Evolutionary conservation across 2,888 invertebrate species (phyloP), one percentile per base, ranked within the genome.

Genomic region (Tenthredo scrophulariae): DNA sequence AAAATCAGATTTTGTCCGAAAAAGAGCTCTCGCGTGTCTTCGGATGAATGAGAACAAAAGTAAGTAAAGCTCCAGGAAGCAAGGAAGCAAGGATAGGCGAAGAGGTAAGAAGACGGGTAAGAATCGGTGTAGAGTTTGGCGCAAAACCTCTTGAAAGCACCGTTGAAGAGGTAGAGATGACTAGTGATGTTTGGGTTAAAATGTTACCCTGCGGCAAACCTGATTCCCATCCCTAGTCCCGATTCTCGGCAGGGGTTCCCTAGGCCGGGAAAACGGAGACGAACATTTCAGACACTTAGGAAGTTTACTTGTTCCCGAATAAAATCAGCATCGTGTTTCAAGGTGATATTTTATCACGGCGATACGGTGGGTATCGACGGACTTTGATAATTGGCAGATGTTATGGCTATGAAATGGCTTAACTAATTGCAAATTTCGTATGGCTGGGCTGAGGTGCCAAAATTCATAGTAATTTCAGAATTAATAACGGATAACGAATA

Each of bases 131-230:
- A 15, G 62, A 62, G 80, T 80, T 22, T 37, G 26, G 62, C 50
- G 80, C 62, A 40, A 80, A 80, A 80, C 22, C 58, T 80, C 62
- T 43, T 80, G 80, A 62, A 80, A 80, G 80, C 80, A 40, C 22
- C 80, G 40, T 22, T 37, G 62, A 10, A 40, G 62, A 80, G 62
- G 62, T 37, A n/a, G 40, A 80, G 79, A 80, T 40, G 79, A 80
- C 37, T 62, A 40, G 79, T 62, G 62, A 80, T 80, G 58, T 37
- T 62, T 58, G 37, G 79, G 79, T 58, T 80, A 58, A 80, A 80
- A 80, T 50, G 79, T 80, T 80, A 80, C 79, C 62, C 62, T 58
- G 79, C 37, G 79, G 79, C 62, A 62, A 50, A 80, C 79, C 79
- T 62, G 26, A 80, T 62, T 80, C 40, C 40, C 33, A 33, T 22